Evolutionary conservation across 2,888 invertebrate genomes (phyloP).

Genomic region (Platerodrilus igneus): DNA sequence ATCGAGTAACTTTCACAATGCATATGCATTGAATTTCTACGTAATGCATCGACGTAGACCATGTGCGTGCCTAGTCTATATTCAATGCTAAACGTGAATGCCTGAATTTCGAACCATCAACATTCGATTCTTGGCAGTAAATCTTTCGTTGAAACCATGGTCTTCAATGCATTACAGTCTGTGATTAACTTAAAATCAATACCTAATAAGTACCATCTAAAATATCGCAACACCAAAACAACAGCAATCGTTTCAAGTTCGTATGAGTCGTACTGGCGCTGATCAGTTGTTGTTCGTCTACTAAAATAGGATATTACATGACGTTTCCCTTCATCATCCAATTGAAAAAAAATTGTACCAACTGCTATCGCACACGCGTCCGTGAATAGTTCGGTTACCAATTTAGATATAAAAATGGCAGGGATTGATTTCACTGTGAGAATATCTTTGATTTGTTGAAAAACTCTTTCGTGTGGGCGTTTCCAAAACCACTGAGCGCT

Average conservation of each 20-base stretch:
- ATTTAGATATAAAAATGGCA: slow-evolving; percentile 24
- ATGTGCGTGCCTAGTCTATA: slow-evolving; percentile 33
- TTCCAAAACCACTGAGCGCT: slow-evolving; percentile 23
- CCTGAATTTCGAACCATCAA: slow-evolving; percentile 36
- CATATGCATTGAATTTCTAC: slow-evolving; percentile 18
- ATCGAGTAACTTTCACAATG: too few species aligned
- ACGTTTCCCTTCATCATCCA: slow-evolving; percentile 2
- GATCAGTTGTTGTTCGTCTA: slow-evolving; percentile 5
- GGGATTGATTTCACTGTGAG: slow-evolving; percentile 25
- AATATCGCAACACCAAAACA: not conserved
- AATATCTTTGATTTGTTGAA: slow-evolving; percentile 22
- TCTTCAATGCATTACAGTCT: slow-evolving; percentile 29
- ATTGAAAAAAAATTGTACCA: slow-evolving; percentile 28
- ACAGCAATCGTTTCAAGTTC: slow-evolving; percentile 9
- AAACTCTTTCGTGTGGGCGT: slow-evolving; percentile 21
- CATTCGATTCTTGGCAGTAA: slow-evolving; percentile 33
- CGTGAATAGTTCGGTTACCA: slow-evolving; percentile 27
- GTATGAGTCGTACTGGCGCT: slow-evolving; percentile 6
- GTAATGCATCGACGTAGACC: slow-evolving; percentile 35
- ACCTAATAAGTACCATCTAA: slow-evolving; percentile 6
- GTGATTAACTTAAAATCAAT: slow-evolving; percentile 20
- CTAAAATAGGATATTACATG: slow-evolving; percentile 11
- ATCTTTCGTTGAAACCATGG: slow-evolving; percentile 26
- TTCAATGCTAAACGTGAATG: slow-evolving; percentile 33
- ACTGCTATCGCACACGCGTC: slow-evolving; percentile 27